Base-by-base conservation (phyloP, 2,888 invertebrate genomes). In the Teleogryllus oceanicus region DNA sequence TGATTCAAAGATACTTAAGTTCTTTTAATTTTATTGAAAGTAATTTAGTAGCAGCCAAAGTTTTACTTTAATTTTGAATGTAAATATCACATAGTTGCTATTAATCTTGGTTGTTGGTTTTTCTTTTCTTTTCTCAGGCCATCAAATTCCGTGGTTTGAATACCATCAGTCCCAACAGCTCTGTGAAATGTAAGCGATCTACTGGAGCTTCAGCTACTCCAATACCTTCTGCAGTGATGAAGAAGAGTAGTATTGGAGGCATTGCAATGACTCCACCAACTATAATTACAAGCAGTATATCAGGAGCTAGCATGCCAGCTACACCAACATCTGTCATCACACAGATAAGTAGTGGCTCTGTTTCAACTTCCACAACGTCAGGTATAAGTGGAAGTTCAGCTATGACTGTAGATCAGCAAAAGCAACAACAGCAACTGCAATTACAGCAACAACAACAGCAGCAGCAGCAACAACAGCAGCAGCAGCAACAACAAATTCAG, bases 101-200 rank as follows among this genome's bases (percentile, higher is more conserved):
- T 37, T 37, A 37, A 37, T 37, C 8, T 37, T 37, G 8, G 37
- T 37, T 37, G 37, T 37, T 37, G 5, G 1, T 74, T 20, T 10
- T 62, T 50, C 80, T 80, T 62, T 79, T 80, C 78, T 81, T 80
- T 83, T 85, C 84, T 2, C 86, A 92, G 91, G 97, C 98, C 0
- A 96, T 97, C 83, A 98, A 98, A 87, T 98, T 98, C 87, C 92
- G 95, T 0, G 94, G 94, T 0, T 87, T 95, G 74, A 94, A 92
- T 85, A 88, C 89, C 2, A 89, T 92, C 62, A 92, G 92, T 12
- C 92, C 92, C 0, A 89, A 90, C 50, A 92, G 91, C 84, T 92
- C 92, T 0, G 89, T 92, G 80, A 84, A 84, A 62, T 84, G 84
- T 79, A 85, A 84, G 80, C 80, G 82, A 18, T 90, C 91, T 0